Base-by-base conservation (phyloP, 2,888 invertebrate genomes). In the Leptodirus hochenwartii region DNA sequence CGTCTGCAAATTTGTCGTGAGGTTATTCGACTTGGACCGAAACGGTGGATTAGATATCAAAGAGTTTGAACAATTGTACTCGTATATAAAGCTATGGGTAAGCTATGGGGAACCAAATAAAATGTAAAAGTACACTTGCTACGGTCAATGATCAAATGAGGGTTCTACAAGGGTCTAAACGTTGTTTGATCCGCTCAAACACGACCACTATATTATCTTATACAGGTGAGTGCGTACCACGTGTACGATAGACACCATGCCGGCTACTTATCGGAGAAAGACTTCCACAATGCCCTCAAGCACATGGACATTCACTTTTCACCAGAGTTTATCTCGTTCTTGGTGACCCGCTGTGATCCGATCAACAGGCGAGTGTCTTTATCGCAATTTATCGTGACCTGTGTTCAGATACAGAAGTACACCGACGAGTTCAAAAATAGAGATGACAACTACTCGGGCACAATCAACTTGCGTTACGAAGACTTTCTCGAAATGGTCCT, bases 401-500 rank as follows among this genome's bases (percentile, higher is more conserved):
- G 53, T 32, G 50, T 54, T 9, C 53, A 54, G 33, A 53, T 54
- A n/a, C 53, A 54, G 34, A 44, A 43, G 27, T 54, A 49, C 31
- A 52, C 51, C 1, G 52, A 53, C 23, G 53, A 52, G 32, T 54
- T 53, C 33, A 50, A 51, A 31, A 43, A 41, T 15, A 41, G 51
- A 30, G 54, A 54, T 37, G 39, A 37, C 5, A 38, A 49, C 22
- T 48, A 41, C 27, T 43, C 45, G 3, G 54, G 52, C 4, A 44
- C 43, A 29, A 50, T 54, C 13, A 46, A 44, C 26, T 43, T 54
- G 14, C 47, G 44, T 30, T 54, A 53, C 30, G 53, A 53, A 38
- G 53, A 52, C 34, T 54, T 53, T 37, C 25, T 38, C 9, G 38
- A 38, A 31, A 37, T 37, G 37, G 31, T 37, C 17, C 27, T 37